A percentile compares a stretch with the other conserved stretches of the same genome.
phyloP scores from a whole-genome alignment of 2,797 vertebrate genomes.

The Amblyraja radiata region DNA sequence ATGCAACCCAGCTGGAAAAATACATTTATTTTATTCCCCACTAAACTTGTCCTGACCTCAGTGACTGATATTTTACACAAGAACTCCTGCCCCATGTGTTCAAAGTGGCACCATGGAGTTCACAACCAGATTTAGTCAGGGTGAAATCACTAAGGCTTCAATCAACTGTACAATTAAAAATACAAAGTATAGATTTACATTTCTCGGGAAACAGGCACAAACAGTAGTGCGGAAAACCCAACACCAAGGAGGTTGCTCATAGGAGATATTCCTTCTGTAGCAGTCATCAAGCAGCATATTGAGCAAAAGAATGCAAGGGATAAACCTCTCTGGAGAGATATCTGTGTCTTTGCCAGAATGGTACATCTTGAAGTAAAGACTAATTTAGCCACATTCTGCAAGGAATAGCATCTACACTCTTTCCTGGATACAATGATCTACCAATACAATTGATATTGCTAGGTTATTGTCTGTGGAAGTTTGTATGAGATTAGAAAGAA shows the following conservation, averaged over 20 bases:
- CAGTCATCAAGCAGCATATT: neutral
- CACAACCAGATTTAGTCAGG: neutral
- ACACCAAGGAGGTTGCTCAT: neutral
- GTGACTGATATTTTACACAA: neutral
- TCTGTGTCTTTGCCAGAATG: neutral
- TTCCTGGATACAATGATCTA: neutral
- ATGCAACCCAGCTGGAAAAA: neutral
- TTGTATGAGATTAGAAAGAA: neutral
- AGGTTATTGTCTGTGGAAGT: neutral
- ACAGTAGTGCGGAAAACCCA: neutral
- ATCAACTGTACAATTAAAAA: neutral
- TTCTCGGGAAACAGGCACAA: neutral
- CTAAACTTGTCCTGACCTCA: neutral
- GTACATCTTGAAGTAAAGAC: no score
- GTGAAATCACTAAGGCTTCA: neutral
- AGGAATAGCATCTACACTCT: neutral
- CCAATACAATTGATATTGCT: neutral
- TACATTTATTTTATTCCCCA: neutral
- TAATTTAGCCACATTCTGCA: neutral
- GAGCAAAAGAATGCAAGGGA: neutral
- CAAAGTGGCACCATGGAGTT: neutral
- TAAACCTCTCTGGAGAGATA: neutral
- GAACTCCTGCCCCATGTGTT: neutral
- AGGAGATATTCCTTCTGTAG: neutral
- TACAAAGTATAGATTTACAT: neutral